Percentiles rank a stretch among this genome's conserved stretches.
These are phyloP conservation scores for Corynorhinus townsendii DNA, from an alignment of 2,113 vertebrate species.

Conservation along the genomic window DNA sequence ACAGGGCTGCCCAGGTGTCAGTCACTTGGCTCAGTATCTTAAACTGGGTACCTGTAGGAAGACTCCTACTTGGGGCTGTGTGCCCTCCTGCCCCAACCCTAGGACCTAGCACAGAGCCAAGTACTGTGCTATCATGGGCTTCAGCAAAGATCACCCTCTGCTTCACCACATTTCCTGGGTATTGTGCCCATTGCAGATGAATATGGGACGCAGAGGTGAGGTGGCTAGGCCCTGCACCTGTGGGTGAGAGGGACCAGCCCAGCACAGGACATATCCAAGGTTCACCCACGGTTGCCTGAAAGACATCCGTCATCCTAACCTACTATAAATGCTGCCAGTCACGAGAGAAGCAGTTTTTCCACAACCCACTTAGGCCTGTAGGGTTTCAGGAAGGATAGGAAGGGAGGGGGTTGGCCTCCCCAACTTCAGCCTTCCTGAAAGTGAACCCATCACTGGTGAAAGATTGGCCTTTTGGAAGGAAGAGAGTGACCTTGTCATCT, in stretches of 20 bases:
- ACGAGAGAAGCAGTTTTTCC: neutral
- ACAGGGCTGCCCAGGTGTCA: accelerated
- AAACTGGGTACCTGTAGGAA: neutral
- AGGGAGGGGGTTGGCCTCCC: neutral
- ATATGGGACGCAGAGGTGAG: neutral
- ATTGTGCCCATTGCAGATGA: neutral
- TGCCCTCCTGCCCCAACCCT: too few relatives aligned
- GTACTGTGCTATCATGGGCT: neutral
- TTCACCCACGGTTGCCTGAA: neutral
- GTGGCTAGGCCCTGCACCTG: neutral
- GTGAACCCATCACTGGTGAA: neutral
- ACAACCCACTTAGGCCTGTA: too few relatives aligned
- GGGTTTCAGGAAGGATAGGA: neutral
- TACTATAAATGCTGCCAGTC: accelerated
- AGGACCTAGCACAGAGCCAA: neutral
- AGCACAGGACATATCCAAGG: neutral
- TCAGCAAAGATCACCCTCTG: neutral
- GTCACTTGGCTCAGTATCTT: neutral
- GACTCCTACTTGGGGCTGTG: neutral
- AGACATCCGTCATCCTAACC: neutral
- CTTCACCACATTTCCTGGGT: neutral
- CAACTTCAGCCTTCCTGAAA: neutral
- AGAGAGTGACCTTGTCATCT: accelerated
- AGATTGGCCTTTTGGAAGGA: neutral
- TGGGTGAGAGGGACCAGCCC: neutral